Conservation (phyloP, 1,140 invertebrate species). For the Panulirus ornatus region DNA sequence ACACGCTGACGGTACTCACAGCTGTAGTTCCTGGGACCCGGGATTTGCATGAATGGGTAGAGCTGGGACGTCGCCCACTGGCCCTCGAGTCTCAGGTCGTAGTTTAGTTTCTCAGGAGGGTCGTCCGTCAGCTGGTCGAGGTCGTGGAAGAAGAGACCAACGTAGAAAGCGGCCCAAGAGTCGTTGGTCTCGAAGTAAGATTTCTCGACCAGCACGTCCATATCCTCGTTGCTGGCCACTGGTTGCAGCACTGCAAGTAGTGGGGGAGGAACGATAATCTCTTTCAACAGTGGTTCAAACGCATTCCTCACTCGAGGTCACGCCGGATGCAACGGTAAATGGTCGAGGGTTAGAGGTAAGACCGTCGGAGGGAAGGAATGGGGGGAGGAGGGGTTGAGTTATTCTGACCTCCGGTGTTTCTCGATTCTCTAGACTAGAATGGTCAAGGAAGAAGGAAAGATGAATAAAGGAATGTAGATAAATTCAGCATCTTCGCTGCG, state of each 20-base stretch:
- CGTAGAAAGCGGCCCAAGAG: conserved; percentile 9
- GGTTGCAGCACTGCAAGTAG: background rate
- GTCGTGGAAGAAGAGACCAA: conserved; percentile 40
- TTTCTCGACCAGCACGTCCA: conserved; percentile 29
- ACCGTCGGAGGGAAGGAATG: no score
- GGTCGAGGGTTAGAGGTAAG: no score
- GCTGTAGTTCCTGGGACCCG: conserved; percentile 43
- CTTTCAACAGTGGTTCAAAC: no score
- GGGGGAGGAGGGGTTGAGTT: no score
- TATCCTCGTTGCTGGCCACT: conserved; percentile 11
- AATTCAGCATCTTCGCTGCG: no score
- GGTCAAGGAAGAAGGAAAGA: no score
- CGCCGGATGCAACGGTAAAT: no score
- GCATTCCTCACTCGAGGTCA: no score
- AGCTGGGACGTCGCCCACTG: conserved; percentile 14
- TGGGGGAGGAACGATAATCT: no score
- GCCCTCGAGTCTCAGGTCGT: conserved; percentile 20
- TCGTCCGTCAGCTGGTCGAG: background rate
- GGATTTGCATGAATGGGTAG: conserved; percentile 44
- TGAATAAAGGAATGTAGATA: no score
- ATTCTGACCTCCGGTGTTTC: no score
- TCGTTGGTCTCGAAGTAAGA: conserved; percentile 47
- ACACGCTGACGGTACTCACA: background rate
- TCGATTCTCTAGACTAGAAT: no score
- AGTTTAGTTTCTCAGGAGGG: conserved; percentile 27